These are phyloP conservation scores for Caenorhabditis plicata DNA, from an alignment of 2,888 invertebrate species.

Conservation along the genomic window DNA sequence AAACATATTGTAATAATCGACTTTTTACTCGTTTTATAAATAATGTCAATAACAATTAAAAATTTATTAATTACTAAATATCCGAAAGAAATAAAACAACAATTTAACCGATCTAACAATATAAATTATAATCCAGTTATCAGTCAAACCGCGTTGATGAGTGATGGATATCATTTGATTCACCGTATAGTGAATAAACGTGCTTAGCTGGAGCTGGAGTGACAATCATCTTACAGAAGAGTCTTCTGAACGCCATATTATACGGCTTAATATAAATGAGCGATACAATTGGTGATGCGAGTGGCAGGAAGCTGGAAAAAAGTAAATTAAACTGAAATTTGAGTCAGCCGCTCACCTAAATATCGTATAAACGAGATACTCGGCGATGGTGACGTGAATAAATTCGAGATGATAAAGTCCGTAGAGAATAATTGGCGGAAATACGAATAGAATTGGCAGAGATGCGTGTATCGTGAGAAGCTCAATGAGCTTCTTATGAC, in stretches of 20 bases:
- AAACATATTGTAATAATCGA: no score
- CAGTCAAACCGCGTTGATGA: no score
- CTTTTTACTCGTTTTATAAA: no score
- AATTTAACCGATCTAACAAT: no score
- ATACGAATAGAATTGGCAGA: slow-evolving; percentile 47
- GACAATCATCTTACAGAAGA: slow-evolving; percentile 27
- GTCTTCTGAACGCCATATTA: slow-evolving; percentile 29
- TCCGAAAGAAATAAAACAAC: no score
- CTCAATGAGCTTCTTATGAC: slow-evolving; percentile 29
- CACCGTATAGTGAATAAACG: no score
- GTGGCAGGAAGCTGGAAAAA: slow-evolving; percentile 39
- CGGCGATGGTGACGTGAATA: slow-evolving; percentile 36
- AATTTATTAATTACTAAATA: no score
- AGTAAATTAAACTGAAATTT: no score
- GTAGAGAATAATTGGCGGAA: slow-evolving; percentile 50
- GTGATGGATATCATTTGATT: no score
- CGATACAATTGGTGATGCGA: slow-evolving; percentile 36
- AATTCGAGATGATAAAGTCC: slow-evolving; percentile 47
- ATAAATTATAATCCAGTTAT: no score
- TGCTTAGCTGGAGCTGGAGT: slow-evolving; percentile 15
- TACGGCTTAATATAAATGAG: slow-evolving; percentile 46
- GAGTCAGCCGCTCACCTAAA: no score
- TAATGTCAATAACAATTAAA: no score
- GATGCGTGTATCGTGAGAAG: slow-evolving; percentile 50
- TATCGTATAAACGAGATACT: slow-evolving; percentile 48